phyloP scores from a whole-genome alignment of 2,797 vertebrate genomes.

The Zenarchopterus dispar region DNA sequence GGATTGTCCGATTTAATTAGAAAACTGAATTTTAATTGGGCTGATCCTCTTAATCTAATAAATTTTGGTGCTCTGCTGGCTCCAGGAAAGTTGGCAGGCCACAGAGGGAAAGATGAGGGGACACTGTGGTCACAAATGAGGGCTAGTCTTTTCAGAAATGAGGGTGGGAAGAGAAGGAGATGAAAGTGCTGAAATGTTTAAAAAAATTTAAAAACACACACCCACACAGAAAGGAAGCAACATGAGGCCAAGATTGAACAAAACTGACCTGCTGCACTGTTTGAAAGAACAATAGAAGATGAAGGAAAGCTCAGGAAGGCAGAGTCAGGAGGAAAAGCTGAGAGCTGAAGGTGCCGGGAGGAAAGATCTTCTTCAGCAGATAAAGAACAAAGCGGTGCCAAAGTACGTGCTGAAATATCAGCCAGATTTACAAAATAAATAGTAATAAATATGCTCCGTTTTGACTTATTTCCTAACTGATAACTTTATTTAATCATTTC shows the following conservation, averaged over 20 bases:
- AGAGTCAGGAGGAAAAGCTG: constrained; percentile 7
- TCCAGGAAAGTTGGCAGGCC: constrained; percentile 35
- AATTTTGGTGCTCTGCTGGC: constrained; percentile 33
- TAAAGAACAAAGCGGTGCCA: neutral
- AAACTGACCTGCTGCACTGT: constrained; percentile 1
- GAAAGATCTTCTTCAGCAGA: neutral
- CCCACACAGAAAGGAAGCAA: constrained; percentile 4
- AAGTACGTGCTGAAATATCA: neutral
- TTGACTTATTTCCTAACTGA: too few relatives aligned
- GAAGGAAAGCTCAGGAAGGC: constrained; percentile 29
- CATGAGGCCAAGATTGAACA: neutral
- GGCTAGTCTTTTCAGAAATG: neutral
- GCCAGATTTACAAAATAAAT: neutral
- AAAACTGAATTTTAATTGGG: constrained; percentile 39
- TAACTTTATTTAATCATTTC: too few relatives aligned
- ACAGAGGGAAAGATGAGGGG: constrained; percentile 10
- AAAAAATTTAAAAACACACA: constrained; percentile 3
- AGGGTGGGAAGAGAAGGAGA: neutral
- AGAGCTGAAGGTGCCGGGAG: constrained; percentile 5
- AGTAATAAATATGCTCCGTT: too few relatives aligned
- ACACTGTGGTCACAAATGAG: constrained; percentile 3
- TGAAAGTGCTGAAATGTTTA: constrained; percentile 3
- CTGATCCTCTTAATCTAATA: constrained; percentile 49
- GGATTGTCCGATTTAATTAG: constrained; percentile 32
- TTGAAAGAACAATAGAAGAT: constrained; percentile 39